Evolutionary conservation across 2,888 invertebrate genomes (phyloP).

Genomic region (Pemphredon lugubris): DNA sequence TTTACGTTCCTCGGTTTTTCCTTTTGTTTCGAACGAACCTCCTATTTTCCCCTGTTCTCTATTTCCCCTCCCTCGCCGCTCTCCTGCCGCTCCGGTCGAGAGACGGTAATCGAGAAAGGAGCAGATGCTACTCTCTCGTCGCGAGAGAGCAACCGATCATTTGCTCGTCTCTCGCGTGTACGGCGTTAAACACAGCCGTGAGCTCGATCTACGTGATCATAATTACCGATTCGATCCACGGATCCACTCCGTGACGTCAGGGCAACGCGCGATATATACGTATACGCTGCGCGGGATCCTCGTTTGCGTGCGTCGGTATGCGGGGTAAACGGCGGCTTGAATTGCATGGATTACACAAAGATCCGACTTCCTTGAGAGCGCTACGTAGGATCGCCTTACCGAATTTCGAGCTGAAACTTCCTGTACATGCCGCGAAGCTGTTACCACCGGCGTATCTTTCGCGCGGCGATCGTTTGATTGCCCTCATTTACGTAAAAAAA

Average conservation of each 20-base stretch:
- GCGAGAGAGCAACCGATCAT: slow-evolving; percentile 21
- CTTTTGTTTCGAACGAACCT: background rate
- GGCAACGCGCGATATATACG: too few species aligned
- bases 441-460: too few species aligned
- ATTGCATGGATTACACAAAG: too few species aligned
- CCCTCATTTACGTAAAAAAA: too few species aligned
- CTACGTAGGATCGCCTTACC: too few species aligned
- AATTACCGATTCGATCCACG: slow-evolving; percentile 50
- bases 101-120: too few species aligned
- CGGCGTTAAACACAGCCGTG: slow-evolving; percentile 21
- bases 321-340: too few species aligned
- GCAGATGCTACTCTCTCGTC: too few species aligned
- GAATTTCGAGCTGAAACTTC: too few species aligned
- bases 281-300: background rate
- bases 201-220: slow-evolving; percentile 27
- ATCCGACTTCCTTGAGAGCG: too few species aligned
- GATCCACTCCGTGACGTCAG: slow-evolving; percentile 25
- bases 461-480: too few species aligned
- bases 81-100: background rate
- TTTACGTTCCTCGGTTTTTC: background rate
- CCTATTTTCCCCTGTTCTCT: background rate
- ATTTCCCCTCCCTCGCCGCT: background rate
- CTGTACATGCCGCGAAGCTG: too few species aligned
- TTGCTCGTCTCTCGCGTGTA: slow-evolving; percentile 7
- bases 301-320: background rate